These are phyloP conservation scores for Thunnus albacares DNA, from an alignment of 2,797 vertebrate genomes.

Conservation along the genomic window DNA sequence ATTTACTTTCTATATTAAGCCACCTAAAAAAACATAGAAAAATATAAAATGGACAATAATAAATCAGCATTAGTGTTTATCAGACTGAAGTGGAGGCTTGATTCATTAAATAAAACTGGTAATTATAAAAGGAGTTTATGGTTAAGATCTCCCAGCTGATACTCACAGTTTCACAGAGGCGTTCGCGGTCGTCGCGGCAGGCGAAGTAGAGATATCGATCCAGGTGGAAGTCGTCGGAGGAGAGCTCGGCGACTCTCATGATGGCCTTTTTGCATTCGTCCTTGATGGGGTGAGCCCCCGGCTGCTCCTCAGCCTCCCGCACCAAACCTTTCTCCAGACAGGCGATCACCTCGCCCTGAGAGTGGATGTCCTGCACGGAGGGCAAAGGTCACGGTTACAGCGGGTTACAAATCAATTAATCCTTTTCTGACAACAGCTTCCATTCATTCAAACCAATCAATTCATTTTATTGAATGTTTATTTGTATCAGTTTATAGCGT, in stretches of 20 bases:
- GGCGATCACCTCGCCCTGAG: conserved; percentile 96
- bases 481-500: too few species aligned
- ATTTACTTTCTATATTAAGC: not conserved
- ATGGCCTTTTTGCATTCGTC: conserved; percentile 96
- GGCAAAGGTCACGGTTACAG: not conserved
- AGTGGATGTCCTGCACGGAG: conserved; percentile 91
- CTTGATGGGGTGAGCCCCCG: conserved; percentile 83
- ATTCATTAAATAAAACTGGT: too few species aligned
- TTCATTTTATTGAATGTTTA: too few species aligned
- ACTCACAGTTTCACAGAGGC: conserved; percentile 95
- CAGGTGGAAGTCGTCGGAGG: conserved; percentile 96
- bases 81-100: too few species aligned
- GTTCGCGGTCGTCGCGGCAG: conserved; percentile 95
- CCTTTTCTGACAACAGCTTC: not conserved
- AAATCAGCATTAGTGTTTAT: too few species aligned
- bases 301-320: conserved; percentile 90
- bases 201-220: conserved; percentile 96
- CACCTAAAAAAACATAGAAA: too few species aligned
- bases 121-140: too few species aligned
- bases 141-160: too few species aligned
- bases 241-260: conserved; percentile 96
- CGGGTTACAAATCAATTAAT: too few species aligned
- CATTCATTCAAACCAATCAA: too few species aligned
- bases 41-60: too few species aligned
- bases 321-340: conserved; percentile 96